Conservation (phyloP, 2,888 invertebrate genomes). For the Branchipolynoe longqiensis region DNA sequence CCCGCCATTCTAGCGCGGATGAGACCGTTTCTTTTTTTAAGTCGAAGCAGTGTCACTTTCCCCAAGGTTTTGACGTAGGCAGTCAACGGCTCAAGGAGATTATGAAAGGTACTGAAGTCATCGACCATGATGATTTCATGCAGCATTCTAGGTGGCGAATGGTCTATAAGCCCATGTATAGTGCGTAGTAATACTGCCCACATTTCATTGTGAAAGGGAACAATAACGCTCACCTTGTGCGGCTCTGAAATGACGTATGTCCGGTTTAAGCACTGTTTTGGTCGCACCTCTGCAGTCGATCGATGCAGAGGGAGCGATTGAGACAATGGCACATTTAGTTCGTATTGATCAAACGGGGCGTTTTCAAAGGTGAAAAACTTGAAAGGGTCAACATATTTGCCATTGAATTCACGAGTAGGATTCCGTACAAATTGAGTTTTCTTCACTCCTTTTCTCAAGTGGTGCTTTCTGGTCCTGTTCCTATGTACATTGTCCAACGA, state of each 20-base stretch:
- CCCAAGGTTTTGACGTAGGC: constrained; percentile 4
- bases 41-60: constrained; percentile 12
- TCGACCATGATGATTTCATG: constrained; percentile 59
- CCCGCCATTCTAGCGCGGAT: constrained; percentile 49
- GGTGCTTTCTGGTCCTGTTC: too few species aligned
- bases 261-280: neutral
- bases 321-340: constrained; percentile 1
- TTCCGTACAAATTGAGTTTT: too few species aligned
- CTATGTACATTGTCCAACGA: too few species aligned
- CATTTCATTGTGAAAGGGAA: constrained; percentile 58
- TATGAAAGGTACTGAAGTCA: constrained; percentile 50
- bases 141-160: constrained; percentile 32
- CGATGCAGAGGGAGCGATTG: constrained; percentile 21
- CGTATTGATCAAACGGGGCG: constrained; percentile 38
- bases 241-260: neutral
- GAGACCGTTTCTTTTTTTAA: constrained; percentile 36
- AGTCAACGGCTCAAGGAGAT: constrained; percentile 37
- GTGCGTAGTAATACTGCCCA: constrained; percentile 50
- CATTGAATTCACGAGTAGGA: too few species aligned
- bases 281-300: neutral
- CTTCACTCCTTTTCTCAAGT: too few species aligned
- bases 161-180: constrained; percentile 5
- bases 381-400: constrained; percentile 24
- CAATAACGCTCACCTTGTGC: constrained; percentile 54
- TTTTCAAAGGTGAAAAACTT: constrained; percentile 42